Evolutionary conservation across 1,140 invertebrate genomes (phyloP).

Genomic region (Rhagoletis zephyria): DNA sequence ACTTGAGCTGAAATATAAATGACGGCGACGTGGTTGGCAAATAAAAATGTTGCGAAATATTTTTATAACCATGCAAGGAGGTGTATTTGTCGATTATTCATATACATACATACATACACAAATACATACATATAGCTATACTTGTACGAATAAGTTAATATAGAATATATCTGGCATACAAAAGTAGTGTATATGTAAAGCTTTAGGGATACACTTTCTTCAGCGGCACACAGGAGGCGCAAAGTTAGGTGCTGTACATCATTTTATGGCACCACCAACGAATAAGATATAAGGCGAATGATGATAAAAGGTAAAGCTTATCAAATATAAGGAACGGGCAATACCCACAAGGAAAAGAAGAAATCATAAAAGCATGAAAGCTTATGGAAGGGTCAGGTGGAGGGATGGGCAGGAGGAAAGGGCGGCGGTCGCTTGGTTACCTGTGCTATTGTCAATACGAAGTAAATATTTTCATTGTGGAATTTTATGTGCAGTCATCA

Average conservation of each 20-base stretch:
- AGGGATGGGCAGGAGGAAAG: neutral
- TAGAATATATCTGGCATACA: neutral
- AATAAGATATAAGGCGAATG: neutral
- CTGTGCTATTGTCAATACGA: no score
- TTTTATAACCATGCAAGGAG: constrained; percentile 1
- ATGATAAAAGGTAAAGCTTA: neutral
- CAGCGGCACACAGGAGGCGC: neutral
- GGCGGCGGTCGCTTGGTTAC: no score
- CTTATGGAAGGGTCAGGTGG: neutral
- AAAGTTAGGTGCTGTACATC: neutral
- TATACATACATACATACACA: neutral
- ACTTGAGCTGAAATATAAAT: neutral
- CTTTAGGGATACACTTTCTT: neutral
- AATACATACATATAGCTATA: neutral
- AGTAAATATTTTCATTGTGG: no score
- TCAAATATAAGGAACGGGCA: constrained; percentile 16
- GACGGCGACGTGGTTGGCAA: neutral
- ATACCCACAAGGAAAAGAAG: neutral
- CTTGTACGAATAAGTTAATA: no score
- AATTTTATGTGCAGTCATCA: no score
- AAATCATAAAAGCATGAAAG: constrained; percentile 19
- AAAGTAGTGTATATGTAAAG: neutral
- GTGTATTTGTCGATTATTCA: neutral
- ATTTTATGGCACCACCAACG: neutral
- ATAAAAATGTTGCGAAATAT: constrained; percentile 42